Conservation (phyloP, 2,888 invertebrate genomes). For the Elgonia sp. region DNA sequence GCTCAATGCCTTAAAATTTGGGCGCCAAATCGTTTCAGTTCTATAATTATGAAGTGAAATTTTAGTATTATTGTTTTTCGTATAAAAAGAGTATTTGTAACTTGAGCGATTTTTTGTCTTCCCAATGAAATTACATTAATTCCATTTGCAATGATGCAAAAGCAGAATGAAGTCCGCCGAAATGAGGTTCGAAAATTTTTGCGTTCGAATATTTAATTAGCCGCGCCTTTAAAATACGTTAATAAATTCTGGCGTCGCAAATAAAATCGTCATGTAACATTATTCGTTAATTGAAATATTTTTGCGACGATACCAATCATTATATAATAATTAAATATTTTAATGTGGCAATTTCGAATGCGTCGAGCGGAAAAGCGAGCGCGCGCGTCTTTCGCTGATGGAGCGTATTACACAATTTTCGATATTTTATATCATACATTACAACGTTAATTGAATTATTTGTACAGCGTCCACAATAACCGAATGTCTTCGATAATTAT, state of each 20-base stretch:
- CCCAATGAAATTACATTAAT: background rate
- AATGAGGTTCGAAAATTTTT: background rate
- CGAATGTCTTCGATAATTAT: constrained; percentile 68
- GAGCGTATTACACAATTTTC: constrained; percentile 56
- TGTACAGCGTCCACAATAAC: constrained; percentile 33
- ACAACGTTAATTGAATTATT: constrained; percentile 68
- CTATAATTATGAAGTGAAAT: too few relatives aligned
- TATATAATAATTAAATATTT: constrained; percentile 63
- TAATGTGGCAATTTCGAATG: constrained; percentile 46
- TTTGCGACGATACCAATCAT: constrained; percentile 40
- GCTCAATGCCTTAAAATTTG: too few relatives aligned
- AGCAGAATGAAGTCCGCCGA: background rate
- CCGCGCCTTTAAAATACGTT: constrained; percentile 14
- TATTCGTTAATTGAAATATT: constrained; percentile 63
- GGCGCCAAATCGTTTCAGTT: too few relatives aligned
- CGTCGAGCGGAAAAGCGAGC: constrained; percentile 26
- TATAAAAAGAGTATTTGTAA: too few relatives aligned
- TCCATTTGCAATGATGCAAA: constrained; percentile 5
- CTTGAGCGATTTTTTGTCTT: too few relatives aligned
- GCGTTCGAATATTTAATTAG: constrained; percentile 40
- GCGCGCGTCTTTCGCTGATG: constrained; percentile 35
- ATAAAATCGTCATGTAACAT: constrained; percentile 46
- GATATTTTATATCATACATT: constrained; percentile 60
- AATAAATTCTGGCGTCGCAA: constrained; percentile 26
- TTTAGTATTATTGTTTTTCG: too few relatives aligned